Percentiles rank a stretch among this genome's conserved stretches.
These are phyloP conservation scores for Reinhardtius hippoglossoides DNA, from an alignment of 2,113 vertebrate genomes.

Conservation along the genomic window DNA sequence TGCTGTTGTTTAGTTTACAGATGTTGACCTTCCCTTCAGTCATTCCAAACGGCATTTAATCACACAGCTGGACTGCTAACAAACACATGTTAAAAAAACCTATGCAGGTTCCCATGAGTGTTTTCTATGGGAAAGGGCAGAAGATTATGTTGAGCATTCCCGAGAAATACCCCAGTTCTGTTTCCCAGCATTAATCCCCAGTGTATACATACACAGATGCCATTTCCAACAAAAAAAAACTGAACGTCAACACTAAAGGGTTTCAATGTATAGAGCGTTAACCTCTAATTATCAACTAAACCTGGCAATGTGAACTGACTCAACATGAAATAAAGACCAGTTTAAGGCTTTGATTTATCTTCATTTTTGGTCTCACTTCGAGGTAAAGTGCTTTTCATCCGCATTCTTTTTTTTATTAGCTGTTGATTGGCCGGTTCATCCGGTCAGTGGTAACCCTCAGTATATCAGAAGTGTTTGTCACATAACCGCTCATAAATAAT, in stretches of 20 bases:
- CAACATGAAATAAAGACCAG: background rate
- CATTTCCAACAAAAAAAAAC: background rate
- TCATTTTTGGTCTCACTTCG: background rate
- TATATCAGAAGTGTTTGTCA: constrained; percentile 71
- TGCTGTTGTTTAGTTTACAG: background rate
- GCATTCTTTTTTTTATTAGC: constrained; percentile 21
- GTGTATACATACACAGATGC: background rate
- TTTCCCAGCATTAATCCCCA: background rate
- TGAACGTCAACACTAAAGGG: background rate
- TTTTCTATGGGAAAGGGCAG: background rate
- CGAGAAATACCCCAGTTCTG: background rate
- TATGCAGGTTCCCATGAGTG: background rate
- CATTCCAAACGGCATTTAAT: background rate
- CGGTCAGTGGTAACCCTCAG: constrained; percentile 49
- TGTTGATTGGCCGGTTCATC: constrained; percentile 50
- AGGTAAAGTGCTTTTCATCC: background rate
- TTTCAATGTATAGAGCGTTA: background rate
- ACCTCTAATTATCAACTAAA: background rate
- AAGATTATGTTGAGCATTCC: background rate
- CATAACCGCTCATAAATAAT: constrained; percentile 74
- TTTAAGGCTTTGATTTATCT: constrained; percentile 4
- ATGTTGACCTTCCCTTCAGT: background rate
- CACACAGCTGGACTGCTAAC: background rate
- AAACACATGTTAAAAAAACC: background rate
- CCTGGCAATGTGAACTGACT: background rate